Conservation (phyloP, 2,888 invertebrate genomes). For the Tipula helvola region DNA sequence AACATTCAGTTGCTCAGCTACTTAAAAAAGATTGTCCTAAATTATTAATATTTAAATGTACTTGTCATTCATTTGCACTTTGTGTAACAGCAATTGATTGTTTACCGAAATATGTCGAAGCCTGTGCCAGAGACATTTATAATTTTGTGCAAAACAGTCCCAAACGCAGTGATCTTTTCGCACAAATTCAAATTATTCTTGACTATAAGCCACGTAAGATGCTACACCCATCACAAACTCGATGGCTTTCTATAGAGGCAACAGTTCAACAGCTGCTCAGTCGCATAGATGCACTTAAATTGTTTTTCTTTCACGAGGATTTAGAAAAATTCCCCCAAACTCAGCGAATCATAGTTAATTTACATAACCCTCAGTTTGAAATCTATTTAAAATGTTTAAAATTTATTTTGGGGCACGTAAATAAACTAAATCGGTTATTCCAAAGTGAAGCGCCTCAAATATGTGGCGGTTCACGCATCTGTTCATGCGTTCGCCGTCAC, state of each 20-base stretch:
- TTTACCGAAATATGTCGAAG: constrained; percentile 8
- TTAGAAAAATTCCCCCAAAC: neutral
- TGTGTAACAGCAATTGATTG: constrained; percentile 15
- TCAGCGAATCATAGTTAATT: neutral
- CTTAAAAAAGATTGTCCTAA: too few relatives aligned
- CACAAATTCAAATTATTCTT: too few relatives aligned
- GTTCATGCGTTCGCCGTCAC: too few relatives aligned
- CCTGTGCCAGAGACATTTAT: neutral
- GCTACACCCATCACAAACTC: neutral
- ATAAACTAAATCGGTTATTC: neutral
- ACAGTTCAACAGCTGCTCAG: neutral
- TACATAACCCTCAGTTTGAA: neutral
- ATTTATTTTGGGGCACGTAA: neutral
- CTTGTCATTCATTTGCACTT: constrained; percentile 25
- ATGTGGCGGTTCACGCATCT: too few relatives aligned
- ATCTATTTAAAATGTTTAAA: neutral
- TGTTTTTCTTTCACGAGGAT: too few relatives aligned
- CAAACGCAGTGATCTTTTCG: too few relatives aligned
- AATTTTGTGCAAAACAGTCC: too few relatives aligned
- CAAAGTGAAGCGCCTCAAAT: constrained; percentile 7
- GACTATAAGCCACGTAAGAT: too few relatives aligned
- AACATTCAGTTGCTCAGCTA: too few relatives aligned
- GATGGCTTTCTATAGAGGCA: neutral
- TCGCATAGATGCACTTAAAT: neutral
- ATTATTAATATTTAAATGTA: neutral